Evolutionary conservation across 1,140 invertebrate genomes (phyloP), one percentile per base, ranked within the genome.

Genomic region (Colletes latitarsis): DNA sequence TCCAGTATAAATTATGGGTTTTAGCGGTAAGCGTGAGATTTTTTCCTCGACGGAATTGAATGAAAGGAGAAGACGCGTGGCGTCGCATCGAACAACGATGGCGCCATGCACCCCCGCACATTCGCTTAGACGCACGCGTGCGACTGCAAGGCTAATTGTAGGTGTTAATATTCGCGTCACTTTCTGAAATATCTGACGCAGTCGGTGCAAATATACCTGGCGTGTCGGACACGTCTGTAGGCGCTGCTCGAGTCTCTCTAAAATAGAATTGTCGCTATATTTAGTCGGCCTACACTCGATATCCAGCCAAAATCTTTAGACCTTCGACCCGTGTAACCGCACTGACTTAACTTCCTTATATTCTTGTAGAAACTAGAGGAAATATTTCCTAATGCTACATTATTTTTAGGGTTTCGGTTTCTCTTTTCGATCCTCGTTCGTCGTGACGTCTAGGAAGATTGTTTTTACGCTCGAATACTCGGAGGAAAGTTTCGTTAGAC

Each of bases 211-310:
- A 91, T 83, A 82, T 88, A 88, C 70, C 66, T 71, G 81, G 58
- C 41, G 58, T 68, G 83, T 76, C 64, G 72, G 74, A 77, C 77
- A 69, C 82, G 88, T 87, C 82, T 89, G 87, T 85, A 89, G 82
- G 67, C 88, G 88, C 86, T 82, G 82, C 63, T 76, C 77, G 81
- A 89, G 88, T 81, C 72, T 19, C 14, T 68, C 19, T 15, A 88
- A 92, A 92, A 92, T 93, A 93, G 92, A 92, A 90, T 90, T 91
- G 71, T 71, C 66, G 62, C 85, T 93, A 93, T 90, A 91, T 89
- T 93, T 93, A 93, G 88, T 73, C 91, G 90, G 90, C 91, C 93
- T 92, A 93, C 90, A 92, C 91, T 92, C 91, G 89, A 86, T 91
- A 91, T 93, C 91, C 89, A 88, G 90, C 88, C 87, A 90, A 92